Base-by-base conservation (phyloP, 1,140 invertebrate genomes). In the Psix sp. region DNA sequence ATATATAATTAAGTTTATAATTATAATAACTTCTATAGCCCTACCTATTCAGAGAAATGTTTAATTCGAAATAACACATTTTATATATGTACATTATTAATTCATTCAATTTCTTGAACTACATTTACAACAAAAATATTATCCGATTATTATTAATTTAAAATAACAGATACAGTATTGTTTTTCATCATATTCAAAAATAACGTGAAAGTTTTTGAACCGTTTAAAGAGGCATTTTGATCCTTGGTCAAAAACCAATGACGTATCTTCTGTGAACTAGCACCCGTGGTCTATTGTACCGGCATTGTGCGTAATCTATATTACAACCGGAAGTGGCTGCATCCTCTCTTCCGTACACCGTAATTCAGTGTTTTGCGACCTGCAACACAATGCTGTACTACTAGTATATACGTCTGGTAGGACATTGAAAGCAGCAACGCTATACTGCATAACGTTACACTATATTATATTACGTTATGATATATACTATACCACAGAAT, bases 251-350 rank as follows among this genome's bases (percentile, higher is more conserved):
- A 81, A 84, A 79, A 80, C 66, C 77, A 81, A 81, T 66, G 68
- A 74, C 78, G 76, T 80, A 77, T 78, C 73, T 68, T 74, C 75
- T 76, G 74, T 76, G 77, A 73, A 42, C 72, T 57, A 63, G 65
- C 66, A 63, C 77, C 79, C 79, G 80, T 80, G 54, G 78, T 75
- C 82, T 74, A 84, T 85, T 85, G 85, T 84, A 74, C 62, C 76
- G 72, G 80, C 79, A 86, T 86, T 86, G 84, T 86, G 78, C 77
- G 78, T 83, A 86, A 87, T 85, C 84, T 86, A 82, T 84, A 87
- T 86, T 86, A 84, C 84, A 85, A 80, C 76, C 82, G 85, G 84
- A 87, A 86, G 85, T 84, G 77, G 79, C 78, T 74, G 77, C 84
- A 77, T 81, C 80, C 82, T 83, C 80, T 80, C 84, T 86, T 86